Percentiles rank a stretch among this genome's conserved stretches.
phyloP scores from a whole-genome alignment of 2,113 vertebrate genomes.

The Irena cyanogastra region DNA sequence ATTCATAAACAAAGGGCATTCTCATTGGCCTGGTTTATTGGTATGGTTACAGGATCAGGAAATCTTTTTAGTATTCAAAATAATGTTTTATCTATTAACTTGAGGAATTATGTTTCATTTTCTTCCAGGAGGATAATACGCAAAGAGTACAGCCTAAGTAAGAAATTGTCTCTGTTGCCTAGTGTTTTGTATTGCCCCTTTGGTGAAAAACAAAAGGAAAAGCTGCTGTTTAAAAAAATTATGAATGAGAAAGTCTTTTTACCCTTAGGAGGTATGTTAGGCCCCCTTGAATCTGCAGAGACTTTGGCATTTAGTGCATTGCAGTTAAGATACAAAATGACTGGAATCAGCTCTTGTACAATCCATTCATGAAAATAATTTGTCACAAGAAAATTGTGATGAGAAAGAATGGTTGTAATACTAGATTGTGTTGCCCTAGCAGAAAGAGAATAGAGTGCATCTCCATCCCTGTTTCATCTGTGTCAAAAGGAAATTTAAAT shows the following conservation, averaged over 20 bases:
- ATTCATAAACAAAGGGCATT: background rate
- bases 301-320: background rate
- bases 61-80: background rate
- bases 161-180: background rate
- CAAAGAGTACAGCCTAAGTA: background rate
- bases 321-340: background rate
- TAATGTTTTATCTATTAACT: background rate
- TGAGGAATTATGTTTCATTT: background rate
- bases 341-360: background rate
- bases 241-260: background rate
- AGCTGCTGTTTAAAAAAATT: background rate
- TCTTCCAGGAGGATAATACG: background rate
- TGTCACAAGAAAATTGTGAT: background rate
- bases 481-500: background rate
- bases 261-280: background rate
- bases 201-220: background rate
- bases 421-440: background rate
- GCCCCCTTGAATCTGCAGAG: background rate
- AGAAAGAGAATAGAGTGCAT: background rate
- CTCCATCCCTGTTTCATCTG: background rate
- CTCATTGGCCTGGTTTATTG: background rate
- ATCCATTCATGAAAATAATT: background rate
- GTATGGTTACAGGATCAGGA: background rate
- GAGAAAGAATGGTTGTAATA: background rate
- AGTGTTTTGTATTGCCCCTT: background rate